Evolutionary conservation across 2,113 vertebrate genomes (phyloP).

Genomic region (Hucho hucho): DNA sequence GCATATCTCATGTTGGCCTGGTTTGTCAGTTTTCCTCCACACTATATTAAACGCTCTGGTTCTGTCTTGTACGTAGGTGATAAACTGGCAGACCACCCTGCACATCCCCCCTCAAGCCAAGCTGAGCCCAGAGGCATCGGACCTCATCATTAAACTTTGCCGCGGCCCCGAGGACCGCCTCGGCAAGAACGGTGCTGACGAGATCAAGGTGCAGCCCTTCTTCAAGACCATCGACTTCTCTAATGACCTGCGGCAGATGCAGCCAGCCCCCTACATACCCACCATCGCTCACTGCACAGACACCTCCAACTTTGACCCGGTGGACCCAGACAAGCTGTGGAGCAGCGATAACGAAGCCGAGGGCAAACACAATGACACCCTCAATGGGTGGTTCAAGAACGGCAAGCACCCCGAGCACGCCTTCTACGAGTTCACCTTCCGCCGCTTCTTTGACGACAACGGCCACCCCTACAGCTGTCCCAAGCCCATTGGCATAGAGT

Average conservation of each 20-base stretch:
- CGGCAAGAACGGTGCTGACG: slow-evolving; percentile 91
- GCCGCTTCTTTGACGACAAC: slow-evolving; percentile 98
- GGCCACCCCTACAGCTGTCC: slow-evolving; percentile 97
- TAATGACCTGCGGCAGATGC: slow-evolving; percentile 88
- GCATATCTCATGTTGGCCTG: background rate
- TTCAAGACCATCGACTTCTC: slow-evolving; percentile 93
- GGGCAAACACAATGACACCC: slow-evolving; percentile 86
- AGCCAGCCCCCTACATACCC: slow-evolving; percentile 90
- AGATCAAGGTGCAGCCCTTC: slow-evolving; percentile 96
- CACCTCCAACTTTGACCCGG: slow-evolving; percentile 97
- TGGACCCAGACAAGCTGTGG: slow-evolving; percentile 96
- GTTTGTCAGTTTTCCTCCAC: background rate
- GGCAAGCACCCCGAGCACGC: slow-evolving; percentile 97
- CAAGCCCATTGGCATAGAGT: slow-evolving; percentile 84
- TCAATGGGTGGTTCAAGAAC: slow-evolving; percentile 92
- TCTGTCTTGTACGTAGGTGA: slow-evolving; percentile 77
- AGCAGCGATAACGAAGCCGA: slow-evolving; percentile 84
- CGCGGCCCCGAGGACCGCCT: slow-evolving; percentile 93
- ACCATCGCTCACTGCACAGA: slow-evolving; percentile 94
- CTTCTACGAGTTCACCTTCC: slow-evolving; percentile 98
- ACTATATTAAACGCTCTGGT: background rate
- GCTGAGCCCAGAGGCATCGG: slow-evolving; percentile 90
- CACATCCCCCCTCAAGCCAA: slow-evolving; percentile 91
- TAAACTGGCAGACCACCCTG: slow-evolving; percentile 94
- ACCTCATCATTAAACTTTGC: slow-evolving; percentile 93